Evolutionary conservation across 64 coral and sea anemone species (phyloP).

Genomic region (Montipora capricornis): DNA sequence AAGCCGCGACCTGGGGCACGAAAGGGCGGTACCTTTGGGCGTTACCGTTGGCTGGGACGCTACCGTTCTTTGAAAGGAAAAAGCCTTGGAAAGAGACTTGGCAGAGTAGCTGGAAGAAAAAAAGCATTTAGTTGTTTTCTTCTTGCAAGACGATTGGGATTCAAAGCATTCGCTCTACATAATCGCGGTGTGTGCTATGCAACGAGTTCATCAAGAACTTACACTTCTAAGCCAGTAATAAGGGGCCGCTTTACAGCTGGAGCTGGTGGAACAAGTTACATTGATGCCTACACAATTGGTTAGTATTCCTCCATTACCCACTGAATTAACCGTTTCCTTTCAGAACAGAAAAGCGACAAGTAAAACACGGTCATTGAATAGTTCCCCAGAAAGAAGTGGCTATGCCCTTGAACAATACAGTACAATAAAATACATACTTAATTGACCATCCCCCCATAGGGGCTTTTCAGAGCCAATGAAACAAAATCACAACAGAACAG

Average conservation of each 20-base stretch:
- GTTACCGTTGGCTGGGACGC: constrained; percentile 41
- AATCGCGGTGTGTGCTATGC: background rate
- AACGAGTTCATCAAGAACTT: constrained; percentile 10
- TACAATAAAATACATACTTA: no score
- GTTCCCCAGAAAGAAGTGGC: no score
- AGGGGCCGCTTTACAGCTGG: constrained; percentile 17
- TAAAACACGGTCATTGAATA: background rate
- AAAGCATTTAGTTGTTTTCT: constrained; percentile 7
- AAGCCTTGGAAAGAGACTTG: constrained; percentile 1
- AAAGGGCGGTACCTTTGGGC: constrained; percentile 18
- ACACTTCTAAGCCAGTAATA: constrained; percentile 2
- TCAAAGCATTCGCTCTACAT: constrained; percentile 19
- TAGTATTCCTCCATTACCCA: background rate
- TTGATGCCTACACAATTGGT: constrained; percentile 41
- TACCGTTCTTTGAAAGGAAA: constrained; percentile 17
- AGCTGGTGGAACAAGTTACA: background rate
- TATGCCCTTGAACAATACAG: no score
- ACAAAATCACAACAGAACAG: no score
- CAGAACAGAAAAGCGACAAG: background rate
- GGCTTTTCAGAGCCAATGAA: no score
- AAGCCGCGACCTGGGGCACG: constrained; percentile 13
- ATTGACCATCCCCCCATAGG: no score
- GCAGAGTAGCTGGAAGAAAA: constrained; percentile 2
- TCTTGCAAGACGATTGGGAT: constrained; percentile 8
- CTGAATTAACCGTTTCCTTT: background rate